Base-by-base conservation (phyloP, 2,797 vertebrate species). In the Acridotheres tristis region DNA sequence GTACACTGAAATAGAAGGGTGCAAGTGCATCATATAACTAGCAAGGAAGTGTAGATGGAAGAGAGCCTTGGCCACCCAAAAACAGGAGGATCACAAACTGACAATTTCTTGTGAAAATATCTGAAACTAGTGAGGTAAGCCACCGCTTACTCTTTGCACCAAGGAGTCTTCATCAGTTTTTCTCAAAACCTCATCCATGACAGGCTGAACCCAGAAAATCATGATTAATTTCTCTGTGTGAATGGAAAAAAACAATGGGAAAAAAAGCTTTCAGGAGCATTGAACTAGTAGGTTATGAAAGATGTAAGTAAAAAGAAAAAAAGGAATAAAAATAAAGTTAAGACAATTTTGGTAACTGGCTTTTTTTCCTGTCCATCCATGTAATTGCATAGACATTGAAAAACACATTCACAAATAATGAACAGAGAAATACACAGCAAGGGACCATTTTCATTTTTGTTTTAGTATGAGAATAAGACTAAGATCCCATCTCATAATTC, bases 171-270 rank as follows among this genome's bases (percentile, higher is more conserved):
- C 47, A 38, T 11, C 10, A 50, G 3, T 58, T 85, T 76, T 91
- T 48, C 22, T 62, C 25, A 57, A 79, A 81, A 16, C 1, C 5
- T 65, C 45, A 32, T 47, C 9, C 12, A 16, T 0, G 0, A 32
- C 18, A 71, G 42, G 2, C 11, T 65, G 9, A 80, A 9, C 7
- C 3, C 10, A 71, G 36, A 58, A 84, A 81, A n/a, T 21, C 9
- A 16, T 19, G 4, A 38, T 34, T 36, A 27, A 36, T 36, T 78
- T 79, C 77, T 81, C 43, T 26, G 57, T 65, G n/a, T 25, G 26
- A 68, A 53, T 82, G 14, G 9, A 19, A 10, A 65, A 65, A 69
- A 84, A 23, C 2, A 66, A 55, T 32, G 14, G 7, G 23, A 71
- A 54, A 53, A 75, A 43, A 79, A 36, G 0, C 11, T 45, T 76